Base-by-base conservation (phyloP, 2,888 invertebrate species). In the Phalangium opilio region DNA sequence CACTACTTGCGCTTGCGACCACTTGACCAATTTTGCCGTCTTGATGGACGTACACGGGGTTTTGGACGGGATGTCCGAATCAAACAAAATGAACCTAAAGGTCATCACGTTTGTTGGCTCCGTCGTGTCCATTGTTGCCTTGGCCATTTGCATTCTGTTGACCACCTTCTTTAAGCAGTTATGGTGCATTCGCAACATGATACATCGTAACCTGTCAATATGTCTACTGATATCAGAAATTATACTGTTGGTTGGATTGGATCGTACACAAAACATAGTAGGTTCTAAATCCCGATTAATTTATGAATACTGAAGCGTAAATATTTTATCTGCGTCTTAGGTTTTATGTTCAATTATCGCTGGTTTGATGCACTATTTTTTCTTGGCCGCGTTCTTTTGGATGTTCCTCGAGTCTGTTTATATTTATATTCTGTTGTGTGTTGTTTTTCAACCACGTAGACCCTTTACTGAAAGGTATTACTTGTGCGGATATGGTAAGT, bases 321-420 rank as follows among this genome's bases (percentile, higher is more conserved):
- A n/a, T n/a, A n/a, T n/a, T n/a, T n/a, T n/a, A n/a, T n/a, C n/a
- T n/a, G n/a, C n/a, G n/a, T n/a, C 19, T 10, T 14, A 45, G 49
- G 39, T 45, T 2, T 19, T 50, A 18, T 55, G 55, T 43, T 34
- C 47, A 10, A 41, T 55, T 8, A 27, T 55, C 4, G 55, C 55
- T 43, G 55, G 51, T 1, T 17, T 50, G n/a, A 33, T 55, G 11
- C 55, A 55, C 40, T 55, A 52, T 18, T 48, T 52, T 41, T 55
- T 52, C 27, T 44, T 55, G 33, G 42, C 55, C 18, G 50, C 53
- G 1, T 55, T 55, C 41, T 46, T 49, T 11, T 55, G 55, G 55
- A 51, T 53, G 51, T 27, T 53, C 11, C n/a, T 53, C 12, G 55
- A 55, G 45, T 53, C 50, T 1, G 50, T 55, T 3, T 50, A 53